A percentile compares a stretch with the other conserved stretches of the same genome.
phyloP scores from a whole-genome alignment of 2,888 invertebrate genomes.

The Orthonevra nobilis region DNA sequence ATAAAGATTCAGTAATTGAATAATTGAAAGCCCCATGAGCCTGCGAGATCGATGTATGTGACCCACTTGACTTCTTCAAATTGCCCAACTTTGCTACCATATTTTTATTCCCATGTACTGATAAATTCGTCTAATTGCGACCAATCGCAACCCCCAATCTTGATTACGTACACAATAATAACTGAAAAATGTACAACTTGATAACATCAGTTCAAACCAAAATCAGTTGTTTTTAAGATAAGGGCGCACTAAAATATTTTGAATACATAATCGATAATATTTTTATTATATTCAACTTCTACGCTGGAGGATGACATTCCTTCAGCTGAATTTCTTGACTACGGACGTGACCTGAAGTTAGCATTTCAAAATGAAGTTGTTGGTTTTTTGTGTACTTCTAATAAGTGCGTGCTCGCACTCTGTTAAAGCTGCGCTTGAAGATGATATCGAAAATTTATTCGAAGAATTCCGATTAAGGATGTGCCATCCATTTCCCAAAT shows the following conservation, averaged over 20 bases:
- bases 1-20: no score
- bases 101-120: background rate
- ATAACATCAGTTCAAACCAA: slow-evolving; percentile 4
- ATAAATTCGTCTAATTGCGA: background rate
- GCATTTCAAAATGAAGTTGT: slow-evolving; percentile 15
- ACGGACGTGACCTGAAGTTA: background rate
- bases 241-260: background rate
- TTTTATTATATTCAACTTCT: slow-evolving; percentile 8
- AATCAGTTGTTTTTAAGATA: slow-evolving; percentile 9
- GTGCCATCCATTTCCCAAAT: slow-evolving; percentile 77
- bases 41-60: background rate
- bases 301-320: background rate
- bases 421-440: slow-evolving; percentile 67
- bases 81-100: background rate
- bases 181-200: slow-evolving; percentile 6
- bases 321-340: background rate
- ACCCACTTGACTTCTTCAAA: background rate
- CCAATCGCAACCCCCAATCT: slow-evolving; percentile 8
- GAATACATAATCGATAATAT: slow-evolving; percentile 16
- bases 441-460: slow-evolving; percentile 72
- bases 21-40: no score
- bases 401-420: background rate
- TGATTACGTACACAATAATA: background rate
- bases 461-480: slow-evolving; percentile 76
- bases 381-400: background rate